Evolutionary conservation across 2,113 vertebrate genomes (phyloP).

Genomic region (Eurypyga helias): DNA sequence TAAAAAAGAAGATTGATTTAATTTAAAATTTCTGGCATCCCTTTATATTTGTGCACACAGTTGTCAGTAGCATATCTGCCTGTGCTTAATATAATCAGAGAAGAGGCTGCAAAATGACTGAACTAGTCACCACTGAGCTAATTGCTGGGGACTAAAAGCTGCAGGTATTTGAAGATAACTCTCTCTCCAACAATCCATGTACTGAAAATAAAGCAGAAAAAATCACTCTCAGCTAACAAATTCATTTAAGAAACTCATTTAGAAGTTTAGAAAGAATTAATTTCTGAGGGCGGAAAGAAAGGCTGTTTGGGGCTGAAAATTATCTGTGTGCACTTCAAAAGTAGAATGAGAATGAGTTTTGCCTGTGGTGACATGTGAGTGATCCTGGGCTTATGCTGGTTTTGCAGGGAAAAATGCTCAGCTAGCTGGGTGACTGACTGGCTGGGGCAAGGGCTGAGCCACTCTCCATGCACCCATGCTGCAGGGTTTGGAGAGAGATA

Average conservation of each 20-base stretch:
- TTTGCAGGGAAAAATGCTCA: neutral
- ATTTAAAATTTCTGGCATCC: neutral
- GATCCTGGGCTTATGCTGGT: neutral
- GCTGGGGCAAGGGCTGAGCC: neutral
- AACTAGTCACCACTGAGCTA: neutral
- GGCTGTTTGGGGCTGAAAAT: neutral
- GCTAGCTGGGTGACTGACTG: neutral
- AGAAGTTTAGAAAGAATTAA: neutral
- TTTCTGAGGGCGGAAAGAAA: neutral
- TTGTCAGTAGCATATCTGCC: neutral
- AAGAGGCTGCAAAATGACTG: neutral
- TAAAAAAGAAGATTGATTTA: neutral
- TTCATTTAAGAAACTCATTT: neutral
- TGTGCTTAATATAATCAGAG: neutral
- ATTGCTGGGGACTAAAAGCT: neutral
- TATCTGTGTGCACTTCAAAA: neutral
- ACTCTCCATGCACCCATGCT: neutral
- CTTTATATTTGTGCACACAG: neutral
- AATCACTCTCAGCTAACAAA: neutral
- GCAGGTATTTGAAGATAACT: neutral
- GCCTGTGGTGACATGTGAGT: rapidly evolving
- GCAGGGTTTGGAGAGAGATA: neutral
- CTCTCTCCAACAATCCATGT: neutral
- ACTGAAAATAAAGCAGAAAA: neutral
- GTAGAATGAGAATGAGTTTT: neutral